Evolutionary conservation across 2,888 invertebrate genomes (phyloP), one percentile per base, ranked within the genome.

Genomic region (Ernsta delagoae): DNA sequence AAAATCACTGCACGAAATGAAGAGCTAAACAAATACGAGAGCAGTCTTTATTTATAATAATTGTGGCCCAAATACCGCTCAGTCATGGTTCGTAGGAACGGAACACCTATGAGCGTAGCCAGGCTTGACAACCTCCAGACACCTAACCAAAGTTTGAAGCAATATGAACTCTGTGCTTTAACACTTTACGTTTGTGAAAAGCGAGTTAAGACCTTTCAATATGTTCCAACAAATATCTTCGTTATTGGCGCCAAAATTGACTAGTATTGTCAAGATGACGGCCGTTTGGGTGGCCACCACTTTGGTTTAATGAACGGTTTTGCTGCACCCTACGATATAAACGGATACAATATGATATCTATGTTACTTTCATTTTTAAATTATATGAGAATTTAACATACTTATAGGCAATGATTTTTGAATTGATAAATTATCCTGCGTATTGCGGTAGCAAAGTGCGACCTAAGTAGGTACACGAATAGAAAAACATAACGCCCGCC

Each of bases 11-110:
- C 80, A 84, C 83, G 87, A 88, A 91, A 92, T 91, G 90, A 92
- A 92, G 90, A 88, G 89, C 84, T 90, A 87, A 90, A 88, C 89
- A 91, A 93, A 92, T 84, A 92, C 74, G 85, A 85, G 84, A 83
- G 82, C 80, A 79, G 81, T 86, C 85, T 88, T 90, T 91, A 90
- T 90, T 90, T 88, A 89, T 87, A 84, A 89, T 92, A 90, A 92
- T 91, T 90, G 87, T 86, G 81, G 79, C 73, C 76, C 66, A 73
- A 77, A 75, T 75, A 72, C 79, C 77, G 83, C 89, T 76, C 16
- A 88, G 92, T 93, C 92, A 93, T 86, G 82, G 75, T 92, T 91
- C 89, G 78, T 80, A 81, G 87, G 86, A 93, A 87, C 75, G 84
- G 91, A 91, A 91, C 92, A 90, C 92, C 92, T 89, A 91, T 57